Conservation (phyloP, 2,888 invertebrate species). For the Adelphocoris suturalis region DNA sequence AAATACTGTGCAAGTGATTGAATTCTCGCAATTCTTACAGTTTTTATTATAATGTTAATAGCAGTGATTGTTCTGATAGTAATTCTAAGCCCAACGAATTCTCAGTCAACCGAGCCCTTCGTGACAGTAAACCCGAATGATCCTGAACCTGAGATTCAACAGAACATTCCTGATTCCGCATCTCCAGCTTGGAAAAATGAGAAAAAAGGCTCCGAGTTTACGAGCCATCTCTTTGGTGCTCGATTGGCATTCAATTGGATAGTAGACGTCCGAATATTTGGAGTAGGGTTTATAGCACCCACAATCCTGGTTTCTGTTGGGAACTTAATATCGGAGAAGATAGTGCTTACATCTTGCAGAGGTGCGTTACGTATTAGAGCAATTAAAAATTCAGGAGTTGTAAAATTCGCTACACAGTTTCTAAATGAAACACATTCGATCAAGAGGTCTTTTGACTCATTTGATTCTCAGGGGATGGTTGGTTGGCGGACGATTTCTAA, state of each 20-base stretch:
- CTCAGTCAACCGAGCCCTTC: too few relatives aligned
- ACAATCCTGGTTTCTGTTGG: neutral
- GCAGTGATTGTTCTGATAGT: too few relatives aligned
- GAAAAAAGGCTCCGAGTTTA: neutral
- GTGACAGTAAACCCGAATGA: too few relatives aligned
- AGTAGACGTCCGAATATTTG: neutral
- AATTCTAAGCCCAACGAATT: too few relatives aligned
- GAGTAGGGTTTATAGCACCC: neutral
- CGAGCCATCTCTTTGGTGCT: neutral
- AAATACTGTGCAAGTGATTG: too few relatives aligned
- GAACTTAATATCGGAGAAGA: neutral
- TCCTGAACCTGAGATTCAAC: too few relatives aligned
- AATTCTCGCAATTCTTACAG: too few relatives aligned
- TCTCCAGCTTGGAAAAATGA: neutral
- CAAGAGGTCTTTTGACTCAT: neutral
- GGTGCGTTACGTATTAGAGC: neutral
- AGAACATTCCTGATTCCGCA: neutral
- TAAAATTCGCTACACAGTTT: neutral
- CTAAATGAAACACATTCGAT: neutral
- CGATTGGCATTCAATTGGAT: constrained; percentile 1
- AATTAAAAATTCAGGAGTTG: neutral
- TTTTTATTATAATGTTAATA: too few relatives aligned
- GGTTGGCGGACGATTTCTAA: neutral
- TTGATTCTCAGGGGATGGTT: neutral
- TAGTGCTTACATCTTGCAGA: neutral